phyloP scores from a whole-genome alignment of 2,888 invertebrate genomes.

The Steinernema carpocapsae region DNA sequence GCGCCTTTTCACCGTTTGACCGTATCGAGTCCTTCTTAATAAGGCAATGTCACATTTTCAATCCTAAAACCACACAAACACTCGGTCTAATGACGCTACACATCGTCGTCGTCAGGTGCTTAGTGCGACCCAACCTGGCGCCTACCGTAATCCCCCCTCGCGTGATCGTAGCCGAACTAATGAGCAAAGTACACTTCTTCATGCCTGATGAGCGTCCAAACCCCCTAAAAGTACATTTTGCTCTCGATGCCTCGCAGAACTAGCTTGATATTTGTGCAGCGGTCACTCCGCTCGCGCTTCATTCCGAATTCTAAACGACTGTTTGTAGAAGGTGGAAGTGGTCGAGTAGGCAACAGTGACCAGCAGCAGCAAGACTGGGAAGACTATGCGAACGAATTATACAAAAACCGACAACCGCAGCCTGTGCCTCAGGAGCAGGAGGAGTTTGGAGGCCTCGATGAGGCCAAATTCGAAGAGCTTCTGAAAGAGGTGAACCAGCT shows the following conservation, averaged over 20 bases:
- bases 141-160: conserved; percentile 6
- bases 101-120: not conserved
- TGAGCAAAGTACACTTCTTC: not conserved
- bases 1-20: no score
- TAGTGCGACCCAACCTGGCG: not conserved
- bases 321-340: conserved; percentile 33
- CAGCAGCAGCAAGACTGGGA: conserved; percentile 23
- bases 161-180: not conserved
- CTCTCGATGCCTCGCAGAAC: not conserved
- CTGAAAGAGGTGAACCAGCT: conserved; percentile 34
- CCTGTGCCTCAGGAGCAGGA: not conserved
- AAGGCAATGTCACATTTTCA: no score
- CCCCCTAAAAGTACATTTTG: no score
- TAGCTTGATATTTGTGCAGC: conserved; percentile 2
- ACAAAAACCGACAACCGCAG: conserved; percentile 29
- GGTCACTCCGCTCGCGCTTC: not conserved
- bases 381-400: conserved; percentile 5
- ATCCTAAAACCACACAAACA: no score
- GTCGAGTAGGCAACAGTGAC: conserved; percentile 18
- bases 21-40: no score
- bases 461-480: conserved; percentile 49
- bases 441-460: conserved; percentile 28
- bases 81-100: no score
- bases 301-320: not conserved
- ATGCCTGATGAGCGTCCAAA: not conserved